Conservation (phyloP, 2,797 vertebrate genomes). For the Delichon dasypus region DNA sequence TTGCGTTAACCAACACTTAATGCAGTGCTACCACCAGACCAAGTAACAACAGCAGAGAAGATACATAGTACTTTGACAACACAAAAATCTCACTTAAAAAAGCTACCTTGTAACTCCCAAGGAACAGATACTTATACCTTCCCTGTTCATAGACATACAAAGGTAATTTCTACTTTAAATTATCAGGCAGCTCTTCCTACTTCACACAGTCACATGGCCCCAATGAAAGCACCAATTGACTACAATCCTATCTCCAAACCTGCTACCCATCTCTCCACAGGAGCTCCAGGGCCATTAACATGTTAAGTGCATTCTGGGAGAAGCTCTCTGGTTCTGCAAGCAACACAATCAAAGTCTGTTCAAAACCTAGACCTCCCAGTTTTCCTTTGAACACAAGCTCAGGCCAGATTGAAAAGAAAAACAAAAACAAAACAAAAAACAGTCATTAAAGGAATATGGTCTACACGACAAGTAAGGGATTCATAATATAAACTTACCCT, state of each 20-base stretch:
- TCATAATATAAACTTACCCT: neutral
- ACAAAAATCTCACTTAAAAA: neutral
- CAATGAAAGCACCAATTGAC: rapidly evolving
- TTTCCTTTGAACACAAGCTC: neutral
- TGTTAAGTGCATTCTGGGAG: neutral
- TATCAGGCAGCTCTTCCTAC: neutral
- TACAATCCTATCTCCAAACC: neutral
- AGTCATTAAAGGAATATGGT: neutral
- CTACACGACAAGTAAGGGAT: neutral
- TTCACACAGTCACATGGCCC: neutral
- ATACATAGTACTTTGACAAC: neutral
- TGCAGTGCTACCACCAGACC: neutral
- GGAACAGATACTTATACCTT: neutral
- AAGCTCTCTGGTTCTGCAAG: neutral
- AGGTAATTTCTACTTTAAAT: neutral
- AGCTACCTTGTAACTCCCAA: neutral
- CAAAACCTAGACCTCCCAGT: neutral
- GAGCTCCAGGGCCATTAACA: neutral
- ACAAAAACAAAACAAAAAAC: neutral
- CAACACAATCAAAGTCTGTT: neutral
- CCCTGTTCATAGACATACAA: neutral
- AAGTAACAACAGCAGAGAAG: neutral
- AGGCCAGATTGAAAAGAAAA: neutral
- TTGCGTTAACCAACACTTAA: neutral
- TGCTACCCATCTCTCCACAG: neutral